phyloP scores from a whole-genome alignment of 2,888 invertebrate genomes.

The Adelognathus sp. region DNA sequence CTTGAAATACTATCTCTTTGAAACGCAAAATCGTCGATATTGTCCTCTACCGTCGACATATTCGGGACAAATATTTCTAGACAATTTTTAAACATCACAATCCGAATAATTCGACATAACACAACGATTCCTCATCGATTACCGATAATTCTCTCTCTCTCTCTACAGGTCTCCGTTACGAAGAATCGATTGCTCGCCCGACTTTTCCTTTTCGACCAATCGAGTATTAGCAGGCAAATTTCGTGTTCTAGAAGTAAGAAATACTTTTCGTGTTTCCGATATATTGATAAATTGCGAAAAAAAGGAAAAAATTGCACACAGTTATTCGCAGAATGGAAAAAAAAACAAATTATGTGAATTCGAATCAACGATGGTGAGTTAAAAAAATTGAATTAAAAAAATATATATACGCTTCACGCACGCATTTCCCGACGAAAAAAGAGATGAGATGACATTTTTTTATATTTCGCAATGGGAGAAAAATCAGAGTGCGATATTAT shows the following conservation, averaged over 20 bases:
- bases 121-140: conserved; percentile 38
- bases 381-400: conserved; percentile 8
- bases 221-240: conserved; percentile 28
- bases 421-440: too few relatives aligned
- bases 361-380: background rate
- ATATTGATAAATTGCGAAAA: too few relatives aligned
- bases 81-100: background rate
- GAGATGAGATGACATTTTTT: too few relatives aligned
- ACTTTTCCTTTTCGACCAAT: background rate
- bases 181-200: background rate
- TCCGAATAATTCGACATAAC: background rate
- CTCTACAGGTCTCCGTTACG: background rate
- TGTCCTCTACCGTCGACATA: background rate
- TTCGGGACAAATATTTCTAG: background rate
- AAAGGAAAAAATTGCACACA: conserved; percentile 4
- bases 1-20: background rate
- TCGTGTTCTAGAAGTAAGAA: background rate
- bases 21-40: background rate
- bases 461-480: background rate
- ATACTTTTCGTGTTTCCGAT: too few relatives aligned
- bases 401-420: background rate
- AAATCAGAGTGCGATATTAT: too few relatives aligned
- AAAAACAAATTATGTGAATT: background rate
- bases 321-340: background rate
- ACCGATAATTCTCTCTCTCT: background rate